phyloP scores from a whole-genome alignment of 2,113 vertebrate genomes.

The Anoplopoma fimbria region DNA sequence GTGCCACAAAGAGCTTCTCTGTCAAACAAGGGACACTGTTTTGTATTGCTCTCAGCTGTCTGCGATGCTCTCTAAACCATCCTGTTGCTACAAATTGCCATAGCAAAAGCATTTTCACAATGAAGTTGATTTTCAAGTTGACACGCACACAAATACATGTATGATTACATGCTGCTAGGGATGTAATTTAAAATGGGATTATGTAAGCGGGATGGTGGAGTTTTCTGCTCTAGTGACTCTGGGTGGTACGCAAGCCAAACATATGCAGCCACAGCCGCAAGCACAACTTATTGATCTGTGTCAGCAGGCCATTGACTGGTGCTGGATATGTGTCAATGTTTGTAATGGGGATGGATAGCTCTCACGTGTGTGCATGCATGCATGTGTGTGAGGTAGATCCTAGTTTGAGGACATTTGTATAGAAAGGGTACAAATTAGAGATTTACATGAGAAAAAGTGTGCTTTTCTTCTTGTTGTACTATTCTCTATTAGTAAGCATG shows the following conservation, averaged over 20 bases:
- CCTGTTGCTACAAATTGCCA: neutral
- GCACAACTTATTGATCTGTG: constrained; percentile 64
- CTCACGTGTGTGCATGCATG: constrained; percentile 15
- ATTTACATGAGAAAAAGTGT: neutral
- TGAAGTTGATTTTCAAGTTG: constrained; percentile 18
- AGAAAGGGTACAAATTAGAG: neutral
- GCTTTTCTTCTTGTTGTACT: neutral
- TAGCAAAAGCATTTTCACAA: neutral
- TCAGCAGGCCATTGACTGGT: constrained; percentile 68
- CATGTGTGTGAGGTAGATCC: neutral
- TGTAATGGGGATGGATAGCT: constrained; percentile 61
- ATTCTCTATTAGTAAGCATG: neutral
- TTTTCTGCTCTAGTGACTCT: constrained; percentile 57
- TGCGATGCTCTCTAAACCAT: neutral
- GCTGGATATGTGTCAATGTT: constrained; percentile 60
- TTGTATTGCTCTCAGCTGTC: neutral
- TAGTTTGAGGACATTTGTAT: neutral
- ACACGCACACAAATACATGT: neutral
- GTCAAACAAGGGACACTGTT: constrained; percentile 27
- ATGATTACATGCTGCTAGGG: constrained; percentile 7
- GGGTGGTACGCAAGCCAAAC: constrained; percentile 39
- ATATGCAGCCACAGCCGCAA: constrained; percentile 55
- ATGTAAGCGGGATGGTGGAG: constrained; percentile 44
- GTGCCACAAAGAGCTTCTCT: constrained; percentile 20
- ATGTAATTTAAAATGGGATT: constrained; percentile 48